Evolutionary conservation across 2,888 invertebrate genomes (phyloP).

Genomic region (Adineta ricciae): DNA sequence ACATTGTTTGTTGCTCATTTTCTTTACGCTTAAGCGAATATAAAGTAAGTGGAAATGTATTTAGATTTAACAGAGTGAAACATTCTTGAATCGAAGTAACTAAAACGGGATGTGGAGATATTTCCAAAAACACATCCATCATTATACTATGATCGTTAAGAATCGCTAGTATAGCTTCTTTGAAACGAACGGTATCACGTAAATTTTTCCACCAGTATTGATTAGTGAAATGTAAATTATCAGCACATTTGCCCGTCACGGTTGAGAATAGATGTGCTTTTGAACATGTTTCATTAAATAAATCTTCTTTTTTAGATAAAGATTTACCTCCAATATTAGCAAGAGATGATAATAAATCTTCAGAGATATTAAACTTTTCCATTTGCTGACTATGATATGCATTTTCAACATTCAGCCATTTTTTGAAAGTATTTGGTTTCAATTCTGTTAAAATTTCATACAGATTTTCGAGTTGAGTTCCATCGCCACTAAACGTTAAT

Average conservation of each 20-base stretch:
- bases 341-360: background rate
- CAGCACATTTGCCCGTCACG: background rate
- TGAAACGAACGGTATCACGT: background rate
- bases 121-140: background rate
- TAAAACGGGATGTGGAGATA: background rate
- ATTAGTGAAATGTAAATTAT: background rate
- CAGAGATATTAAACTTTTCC: background rate
- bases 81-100: background rate
- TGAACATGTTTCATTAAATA: background rate
- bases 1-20: background rate
- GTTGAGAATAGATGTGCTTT: background rate
- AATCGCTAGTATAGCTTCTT: background rate
- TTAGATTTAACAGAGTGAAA: background rate
- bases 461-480: background rate
- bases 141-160: background rate
- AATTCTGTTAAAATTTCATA: background rate
- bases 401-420: background rate
- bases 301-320: background rate
- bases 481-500: background rate
- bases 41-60: background rate
- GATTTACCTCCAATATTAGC: background rate
- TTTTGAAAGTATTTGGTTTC: background rate
- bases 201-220: background rate
- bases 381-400: background rate
- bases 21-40: background rate